Base-by-base conservation (phyloP, 2,888 invertebrate species). In the Biston stratarius region DNA sequence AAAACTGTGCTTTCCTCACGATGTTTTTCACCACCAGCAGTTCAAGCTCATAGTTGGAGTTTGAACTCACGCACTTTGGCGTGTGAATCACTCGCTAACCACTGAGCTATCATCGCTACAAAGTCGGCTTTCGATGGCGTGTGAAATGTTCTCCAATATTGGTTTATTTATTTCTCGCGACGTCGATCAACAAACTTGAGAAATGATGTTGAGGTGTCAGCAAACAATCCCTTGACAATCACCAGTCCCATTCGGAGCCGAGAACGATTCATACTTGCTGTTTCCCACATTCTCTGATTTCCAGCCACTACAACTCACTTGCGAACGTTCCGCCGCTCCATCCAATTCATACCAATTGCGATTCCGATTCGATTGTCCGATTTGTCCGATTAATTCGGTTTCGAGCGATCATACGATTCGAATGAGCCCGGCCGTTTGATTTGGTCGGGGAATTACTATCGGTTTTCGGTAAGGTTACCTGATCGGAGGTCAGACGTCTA, bases 331-430 rank as follows among this genome's bases (percentile, higher is more conserved):
- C 36, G 33, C 45, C 42, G 55, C 51, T 44, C 38, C 60, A n/a
- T 66, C 51, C 51, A 61, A 61, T 61, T 51, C 65, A 33, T 42
- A 36, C 15, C 65, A 53, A 52, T 52, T 36, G 55, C 34, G 45
- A 58, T 58, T 57, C 40, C 60, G 51, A 67, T 62, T 67, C 58
- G 57, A 62, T 67, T 61, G 67, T 67, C 49, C 61, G 65, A 66
- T 61, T 66, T 61, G 65, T 61, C 51, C 62, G 62, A 62, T 59
- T 67, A 67, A 67, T 67, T 67, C 58, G 48, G 48, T 62, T 53
- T 59, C 52, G 42, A 67, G 49, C 62, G 62, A 67, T 62, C 67
- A 67, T 67, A 67, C 58, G 58, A 67, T 58, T 58, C 53, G 67
- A 58, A 62, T 55, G 62, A 67, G 53, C 45, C 34, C 52, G 61